Base-by-base conservation (phyloP, 2,888 invertebrate genomes). In the Melinopterus prodromus region DNA sequence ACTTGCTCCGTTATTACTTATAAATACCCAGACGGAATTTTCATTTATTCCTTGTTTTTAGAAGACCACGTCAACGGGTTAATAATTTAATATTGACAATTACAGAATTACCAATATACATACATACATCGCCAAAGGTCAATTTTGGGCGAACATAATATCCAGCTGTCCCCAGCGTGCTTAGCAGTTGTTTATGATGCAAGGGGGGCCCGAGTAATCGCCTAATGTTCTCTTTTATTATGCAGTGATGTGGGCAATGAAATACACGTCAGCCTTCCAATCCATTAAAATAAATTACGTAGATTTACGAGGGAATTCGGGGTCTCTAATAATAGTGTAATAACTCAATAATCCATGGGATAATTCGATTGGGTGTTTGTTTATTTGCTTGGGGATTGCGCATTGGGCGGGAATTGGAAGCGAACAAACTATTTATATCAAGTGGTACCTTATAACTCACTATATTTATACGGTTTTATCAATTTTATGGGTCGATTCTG, bases 141-240 rank as follows among this genome's bases (percentile, higher is more conserved):
- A 9, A 53, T 53, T 53, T 53, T 53, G 53, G 53, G 53, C 12
- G 12, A 53, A 53, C 9, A 7, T 53, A 53, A 53, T 53, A 53
- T 53, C 53, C 9, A 12, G 7, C 53, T 53, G 7, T 53, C 53
- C 5, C 38, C 12, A 4, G 53, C 9, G 53, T 38, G 53, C 53
- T 53, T 53, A 4, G 53, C 53, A 53, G 5, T 53, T 53, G 53
- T 53, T 53, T 26, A 26, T 53, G 53, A 53, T 12, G 12, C 5
- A 53, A 53, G 12, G 53, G 38, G 53, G 12, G 2, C 53, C 2
- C 7, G 53, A 53, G 53, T 53, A 53, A 53, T 53, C 53, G 53
- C 53, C 53, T 53, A 53, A 53, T 53, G 53, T 53, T 53, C 53
- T 53, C 53, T 53, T 53, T 53, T 53, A 53, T 53, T 53, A 53